phyloP scores from a whole-genome alignment of 2,113 vertebrate genomes.

The Propithecus coquereli region DNA sequence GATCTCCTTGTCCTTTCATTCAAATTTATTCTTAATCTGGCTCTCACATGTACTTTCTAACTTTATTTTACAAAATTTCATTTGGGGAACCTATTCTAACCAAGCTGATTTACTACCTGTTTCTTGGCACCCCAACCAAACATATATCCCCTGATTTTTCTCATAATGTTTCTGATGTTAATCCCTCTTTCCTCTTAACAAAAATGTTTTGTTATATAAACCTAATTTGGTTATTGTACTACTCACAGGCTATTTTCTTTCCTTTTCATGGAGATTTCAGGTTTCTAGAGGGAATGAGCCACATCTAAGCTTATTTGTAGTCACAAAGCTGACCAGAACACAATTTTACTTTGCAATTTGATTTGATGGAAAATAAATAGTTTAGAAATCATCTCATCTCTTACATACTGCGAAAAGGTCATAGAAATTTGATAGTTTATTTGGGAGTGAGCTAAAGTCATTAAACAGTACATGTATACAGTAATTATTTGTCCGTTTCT shows the following conservation, averaged over 20 bases:
- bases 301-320: not conserved
- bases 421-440: not conserved
- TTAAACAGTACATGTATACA: not conserved
- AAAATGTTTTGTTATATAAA: not conserved
- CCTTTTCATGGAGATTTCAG: not conserved
- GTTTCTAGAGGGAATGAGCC: not conserved
- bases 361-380: not conserved
- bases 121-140: not conserved
- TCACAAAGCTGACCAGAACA: not conserved
- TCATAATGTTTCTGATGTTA: not conserved
- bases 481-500: not conserved
- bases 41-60: not conserved
- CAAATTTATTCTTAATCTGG: not conserved
- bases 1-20: not conserved
- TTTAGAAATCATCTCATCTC: not conserved
- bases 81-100: not conserved
- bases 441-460: not conserved
- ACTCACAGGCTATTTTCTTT: not conserved
- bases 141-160: not conserved
- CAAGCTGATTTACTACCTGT: not conserved
- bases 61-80: not conserved
- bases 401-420: not conserved
- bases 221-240: not conserved
- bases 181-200: not conserved
- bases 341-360: not conserved